A percentile compares a stretch with the other conserved stretches of the same genome.
Evolutionary conservation across 1,140 invertebrate species (phyloP).

Genomic region (Oryzaephilus surinamensis): DNA sequence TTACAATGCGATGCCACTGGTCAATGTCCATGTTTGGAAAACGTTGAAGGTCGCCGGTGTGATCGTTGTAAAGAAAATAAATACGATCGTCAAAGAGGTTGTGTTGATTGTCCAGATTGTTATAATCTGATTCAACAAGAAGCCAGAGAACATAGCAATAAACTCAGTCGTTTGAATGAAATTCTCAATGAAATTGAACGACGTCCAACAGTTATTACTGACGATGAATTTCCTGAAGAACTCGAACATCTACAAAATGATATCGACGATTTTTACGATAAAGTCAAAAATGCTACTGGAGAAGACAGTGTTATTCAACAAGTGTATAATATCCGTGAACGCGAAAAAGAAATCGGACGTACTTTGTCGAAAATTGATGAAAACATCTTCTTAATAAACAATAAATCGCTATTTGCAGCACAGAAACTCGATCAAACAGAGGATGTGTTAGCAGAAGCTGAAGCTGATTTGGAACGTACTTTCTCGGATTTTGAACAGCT

Average conservation of each 20-base stretch:
- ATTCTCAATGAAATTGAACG: slow-evolving; percentile 33
- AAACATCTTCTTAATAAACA: slow-evolving; percentile 20
- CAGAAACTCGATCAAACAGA: slow-evolving; percentile 23
- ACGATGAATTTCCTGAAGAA: slow-evolving; percentile 57
- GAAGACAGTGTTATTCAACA: slow-evolving; percentile 45
- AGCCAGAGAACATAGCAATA: slow-evolving; percentile 65
- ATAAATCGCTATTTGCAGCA: slow-evolving; percentile 19
- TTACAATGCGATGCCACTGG: slow-evolving; percentile 74
- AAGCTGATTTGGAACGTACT: slow-evolving; percentile 44
- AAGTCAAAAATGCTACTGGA: slow-evolving; percentile 26
- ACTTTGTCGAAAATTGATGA: slow-evolving; percentile 29
- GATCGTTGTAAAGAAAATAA: slow-evolving; percentile 92
- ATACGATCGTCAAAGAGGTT: slow-evolving; percentile 72
- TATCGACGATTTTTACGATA: slow-evolving; percentile 41
- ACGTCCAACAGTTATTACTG: slow-evolving; percentile 54
- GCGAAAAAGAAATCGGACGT: slow-evolving; percentile 43
- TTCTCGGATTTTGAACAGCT: slow-evolving; percentile 68
- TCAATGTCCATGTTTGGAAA: slow-evolving; percentile 82
- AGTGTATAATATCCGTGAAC: slow-evolving; percentile 45
- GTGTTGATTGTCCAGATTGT: slow-evolving; percentile 82
- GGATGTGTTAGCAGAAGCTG: slow-evolving; percentile 18
- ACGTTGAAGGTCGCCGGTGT: slow-evolving; percentile 83
- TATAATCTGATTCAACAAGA: slow-evolving; percentile 88
- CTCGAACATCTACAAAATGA: slow-evolving; percentile 63
- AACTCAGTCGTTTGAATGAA: slow-evolving; percentile 48